phyloP scores from a whole-genome alignment of 2,113 vertebrate genomes.

The Aspidoscelis tigris region DNA sequence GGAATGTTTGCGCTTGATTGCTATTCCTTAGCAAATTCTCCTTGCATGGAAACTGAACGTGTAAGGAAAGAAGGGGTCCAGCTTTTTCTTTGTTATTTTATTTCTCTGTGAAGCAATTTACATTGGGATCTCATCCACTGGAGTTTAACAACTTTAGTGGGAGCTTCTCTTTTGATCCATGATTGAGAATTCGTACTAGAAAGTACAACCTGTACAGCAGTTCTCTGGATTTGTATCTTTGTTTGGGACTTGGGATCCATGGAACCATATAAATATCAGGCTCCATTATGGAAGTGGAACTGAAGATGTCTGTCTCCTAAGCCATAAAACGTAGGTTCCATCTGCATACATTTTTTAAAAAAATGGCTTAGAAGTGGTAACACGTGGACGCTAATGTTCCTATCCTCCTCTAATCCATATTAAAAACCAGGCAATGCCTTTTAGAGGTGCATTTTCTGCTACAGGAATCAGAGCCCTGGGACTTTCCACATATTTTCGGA shows the following conservation, averaged over 20 bases:
- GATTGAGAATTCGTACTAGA: not conserved
- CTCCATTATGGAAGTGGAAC: not conserved
- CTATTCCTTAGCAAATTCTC: not conserved
- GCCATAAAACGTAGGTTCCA: too few species aligned
- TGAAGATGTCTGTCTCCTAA: not conserved
- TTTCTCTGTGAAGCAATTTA: not conserved
- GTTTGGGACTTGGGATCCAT: not conserved
- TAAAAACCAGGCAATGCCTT: too few species aligned
- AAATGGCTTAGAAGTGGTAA: too few species aligned
- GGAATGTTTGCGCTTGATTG: not conserved
- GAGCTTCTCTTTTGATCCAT: not conserved
- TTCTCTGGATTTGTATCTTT: not conserved
- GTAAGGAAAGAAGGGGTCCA: not conserved
- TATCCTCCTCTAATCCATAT: too few species aligned
- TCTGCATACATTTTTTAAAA: too few species aligned
- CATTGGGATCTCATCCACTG: not conserved
- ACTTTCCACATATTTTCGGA: not conserved
- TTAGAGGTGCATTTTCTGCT: not conserved
- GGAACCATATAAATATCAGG: not conserved
- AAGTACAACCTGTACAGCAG: not conserved
- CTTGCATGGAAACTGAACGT: not conserved
- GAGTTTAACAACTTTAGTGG: not conserved
- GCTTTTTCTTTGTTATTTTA: not conserved
- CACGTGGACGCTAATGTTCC: too few species aligned
- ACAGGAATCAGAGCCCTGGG: not conserved